These are phyloP conservation scores for Antitype chi DNA, from an alignment of 2,888 invertebrate genomes.

Conservation along the genomic window DNA sequence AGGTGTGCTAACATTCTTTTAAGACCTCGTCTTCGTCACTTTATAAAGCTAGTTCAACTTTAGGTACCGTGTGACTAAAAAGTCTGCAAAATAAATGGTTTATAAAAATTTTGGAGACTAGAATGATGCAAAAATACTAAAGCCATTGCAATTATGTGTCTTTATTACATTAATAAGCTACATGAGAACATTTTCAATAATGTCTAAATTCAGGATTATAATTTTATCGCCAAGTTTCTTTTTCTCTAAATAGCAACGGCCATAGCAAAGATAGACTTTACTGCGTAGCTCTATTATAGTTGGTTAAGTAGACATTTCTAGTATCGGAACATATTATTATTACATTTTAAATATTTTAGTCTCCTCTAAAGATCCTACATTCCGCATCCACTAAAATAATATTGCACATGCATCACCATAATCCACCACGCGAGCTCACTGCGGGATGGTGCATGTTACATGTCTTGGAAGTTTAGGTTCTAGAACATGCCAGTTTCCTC, in stretches of 20 bases:
- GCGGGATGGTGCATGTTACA: too few species aligned
- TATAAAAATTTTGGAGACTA: neutral
- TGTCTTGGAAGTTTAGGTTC: too few species aligned
- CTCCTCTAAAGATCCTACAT: neutral
- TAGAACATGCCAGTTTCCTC: too few species aligned
- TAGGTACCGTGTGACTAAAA: neutral
- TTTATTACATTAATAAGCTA: neutral
- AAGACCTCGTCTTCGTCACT: conserved; percentile 18
- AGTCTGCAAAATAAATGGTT: neutral
- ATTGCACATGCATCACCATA: neutral
- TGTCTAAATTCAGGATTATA: conserved; percentile 7
- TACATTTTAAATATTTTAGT: neutral
- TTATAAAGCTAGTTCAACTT: neutral
- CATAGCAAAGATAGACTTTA: neutral
- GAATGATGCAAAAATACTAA: neutral
- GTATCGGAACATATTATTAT: neutral
- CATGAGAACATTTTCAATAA: neutral
- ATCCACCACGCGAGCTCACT: too few species aligned
- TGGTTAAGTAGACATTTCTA: neutral
- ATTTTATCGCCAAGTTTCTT: conserved; percentile 20
- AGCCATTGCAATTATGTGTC: neutral
- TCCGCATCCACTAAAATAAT: neutral
- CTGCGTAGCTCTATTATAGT: neutral
- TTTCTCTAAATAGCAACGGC: conserved; percentile 12
- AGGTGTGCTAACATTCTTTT: conserved; percentile 51